Evolutionary conservation across 2,888 invertebrate genomes (phyloP).

Genomic region (Spisula subtruncata): DNA sequence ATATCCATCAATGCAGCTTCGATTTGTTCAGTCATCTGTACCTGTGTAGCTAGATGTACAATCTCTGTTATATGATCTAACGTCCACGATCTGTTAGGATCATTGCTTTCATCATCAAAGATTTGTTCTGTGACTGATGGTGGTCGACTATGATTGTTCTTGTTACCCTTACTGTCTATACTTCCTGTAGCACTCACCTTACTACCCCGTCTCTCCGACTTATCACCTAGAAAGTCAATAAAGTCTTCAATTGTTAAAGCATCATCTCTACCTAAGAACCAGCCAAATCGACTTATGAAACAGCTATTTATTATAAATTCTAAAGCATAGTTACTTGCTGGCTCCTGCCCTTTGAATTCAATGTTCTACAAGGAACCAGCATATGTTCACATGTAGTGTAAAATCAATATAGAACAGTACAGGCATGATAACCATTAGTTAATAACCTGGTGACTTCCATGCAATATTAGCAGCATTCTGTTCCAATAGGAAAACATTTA

Average conservation of each 20-base stretch:
- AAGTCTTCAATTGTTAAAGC: too few species aligned
- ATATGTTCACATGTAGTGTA: too few species aligned
- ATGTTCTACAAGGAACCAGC: too few species aligned
- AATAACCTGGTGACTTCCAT: neutral
- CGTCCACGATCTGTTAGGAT: conserved; percentile 82
- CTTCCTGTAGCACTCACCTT: conserved; percentile 54
- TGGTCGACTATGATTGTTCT: conserved; percentile 65
- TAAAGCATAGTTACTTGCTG: too few species aligned
- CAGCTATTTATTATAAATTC: too few species aligned
- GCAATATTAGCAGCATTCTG: neutral
- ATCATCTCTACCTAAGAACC: too few species aligned
- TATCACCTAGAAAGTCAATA: neutral
- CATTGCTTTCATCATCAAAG: conserved; percentile 61
- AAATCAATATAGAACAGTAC: too few species aligned
- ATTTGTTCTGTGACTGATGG: conserved; percentile 76
- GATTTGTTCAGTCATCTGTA: conserved; percentile 84
- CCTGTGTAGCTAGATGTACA: conserved; percentile 84
- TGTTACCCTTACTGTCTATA: conserved; percentile 58
- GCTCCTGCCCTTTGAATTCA: too few species aligned
- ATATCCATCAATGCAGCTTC: conserved; percentile 78
- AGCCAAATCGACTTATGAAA: too few species aligned
- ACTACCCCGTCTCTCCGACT: conserved; percentile 61
- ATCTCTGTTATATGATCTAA: conserved; percentile 86
- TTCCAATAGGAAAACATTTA: neutral
- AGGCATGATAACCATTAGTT: too few species aligned